These are phyloP conservation scores for Nycticebus coucang DNA, from an alignment of 2,113 vertebrate genomes.

Conservation along the genomic window DNA sequence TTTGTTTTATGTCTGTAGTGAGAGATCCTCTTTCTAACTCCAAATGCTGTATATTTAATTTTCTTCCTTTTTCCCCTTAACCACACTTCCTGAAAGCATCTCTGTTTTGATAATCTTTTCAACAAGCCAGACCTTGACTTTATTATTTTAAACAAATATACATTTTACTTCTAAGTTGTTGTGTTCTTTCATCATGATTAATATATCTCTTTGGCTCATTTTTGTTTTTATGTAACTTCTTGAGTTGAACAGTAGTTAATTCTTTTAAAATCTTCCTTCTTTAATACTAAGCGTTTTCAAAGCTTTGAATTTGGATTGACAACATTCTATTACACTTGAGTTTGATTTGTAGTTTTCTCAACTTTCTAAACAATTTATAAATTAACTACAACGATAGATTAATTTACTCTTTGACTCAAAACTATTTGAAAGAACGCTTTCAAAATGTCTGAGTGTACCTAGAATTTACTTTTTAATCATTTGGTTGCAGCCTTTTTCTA, in stretches of 20 bases:
- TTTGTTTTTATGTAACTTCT: background rate
- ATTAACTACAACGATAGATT: background rate
- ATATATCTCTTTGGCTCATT: background rate
- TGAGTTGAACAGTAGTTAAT: background rate
- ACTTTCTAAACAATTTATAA: background rate
- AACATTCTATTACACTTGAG: background rate
- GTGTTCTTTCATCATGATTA: background rate
- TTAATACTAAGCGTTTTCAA: background rate
- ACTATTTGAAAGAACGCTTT: background rate
- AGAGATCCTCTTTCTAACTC: background rate
- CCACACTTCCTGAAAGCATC: background rate
- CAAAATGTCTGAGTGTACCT: background rate
- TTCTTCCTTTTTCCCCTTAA: background rate
- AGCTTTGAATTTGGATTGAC: background rate
- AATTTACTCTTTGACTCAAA: slow-evolving; percentile 1
- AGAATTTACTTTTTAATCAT: background rate
- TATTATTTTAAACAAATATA: no score
- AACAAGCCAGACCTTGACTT: background rate
- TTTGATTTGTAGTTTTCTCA: background rate
- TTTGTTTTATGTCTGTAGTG: background rate
- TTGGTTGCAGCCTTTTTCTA: background rate
- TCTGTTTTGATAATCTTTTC: background rate
- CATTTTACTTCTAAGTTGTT: background rate
- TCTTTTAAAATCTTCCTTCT: background rate
- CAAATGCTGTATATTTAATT: background rate